Percentiles rank a stretch among this genome's conserved stretches.
Conservation (phyloP, 2,888 invertebrate genomes). For the Nomada ruficornis region DNA sequence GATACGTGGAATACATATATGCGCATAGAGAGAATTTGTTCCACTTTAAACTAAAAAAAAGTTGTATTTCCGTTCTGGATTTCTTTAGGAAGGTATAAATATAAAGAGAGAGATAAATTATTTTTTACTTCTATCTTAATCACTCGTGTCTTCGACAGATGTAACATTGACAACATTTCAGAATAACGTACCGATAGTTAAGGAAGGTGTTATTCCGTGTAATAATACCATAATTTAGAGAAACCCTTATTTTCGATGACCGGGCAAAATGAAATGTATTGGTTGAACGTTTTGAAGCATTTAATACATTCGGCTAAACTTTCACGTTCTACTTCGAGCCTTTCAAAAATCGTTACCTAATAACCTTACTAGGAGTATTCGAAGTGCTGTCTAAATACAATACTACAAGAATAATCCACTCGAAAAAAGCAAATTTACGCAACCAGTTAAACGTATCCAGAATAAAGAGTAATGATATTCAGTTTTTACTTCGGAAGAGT, state of each 20-base stretch:
- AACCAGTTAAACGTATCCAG: too few species aligned
- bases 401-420: background rate
- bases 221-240: background rate
- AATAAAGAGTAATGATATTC: background rate
- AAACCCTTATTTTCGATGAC: conserved; percentile 17
- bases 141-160: too few species aligned
- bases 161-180: background rate
- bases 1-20: background rate
- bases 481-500: background rate
- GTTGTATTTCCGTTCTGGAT: too few species aligned
- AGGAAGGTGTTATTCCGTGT: background rate
- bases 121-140: background rate
- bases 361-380: background rate
- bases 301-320: conserved; percentile 5
- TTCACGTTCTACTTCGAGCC: conserved; percentile 1
- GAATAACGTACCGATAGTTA: background rate
- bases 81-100: too few species aligned
- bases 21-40: conserved; percentile 1
- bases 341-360: background rate
- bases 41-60: conserved; percentile 5
- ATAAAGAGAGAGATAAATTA: background rate
- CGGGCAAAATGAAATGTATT: background rate
- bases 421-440: background rate
- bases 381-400: background rate
- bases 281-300: background rate